Evolutionary conservation across 2,113 vertebrate genomes (phyloP), one percentile per base, ranked within the genome.

Genomic region (Xenotilapia caudafasciata): DNA sequence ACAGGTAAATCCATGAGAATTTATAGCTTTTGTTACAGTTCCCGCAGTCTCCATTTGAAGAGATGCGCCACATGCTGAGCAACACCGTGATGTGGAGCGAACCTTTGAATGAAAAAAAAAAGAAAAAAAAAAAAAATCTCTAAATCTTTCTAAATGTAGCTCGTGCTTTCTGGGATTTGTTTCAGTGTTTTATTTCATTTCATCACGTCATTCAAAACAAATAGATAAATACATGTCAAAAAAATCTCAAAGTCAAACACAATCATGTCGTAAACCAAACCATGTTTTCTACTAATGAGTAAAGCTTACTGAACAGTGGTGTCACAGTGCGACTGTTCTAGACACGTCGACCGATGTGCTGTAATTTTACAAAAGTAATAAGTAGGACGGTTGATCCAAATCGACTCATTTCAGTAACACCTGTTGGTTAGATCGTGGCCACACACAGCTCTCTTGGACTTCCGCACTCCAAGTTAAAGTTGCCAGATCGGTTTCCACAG

Each of bases 341-440:
- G 19, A 3, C 15, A n/a, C 33, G 15, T 77, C 9, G 21, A 82
- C 53, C 7, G 21, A 86, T 68, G 47, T 55, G 51, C 42, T 80
- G 62, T 9, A 47, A 75, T 33, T 56, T 19, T 42, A 55, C 53
- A 51, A 86, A 31, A 62, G 70, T 5, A 31, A 3, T 33, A 90
- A 90, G 84, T 92, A 87, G 91, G 82, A 4, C 86, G 88, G 28
- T 7, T 60, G 51, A 80, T 89, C 77, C 84, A 82, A 82, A 23
- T 7, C 88, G 88, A 89, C 82, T 91, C 35, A 91, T 89, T 88
- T 92, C 86, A 75, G 47, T 26, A 53, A 87, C 83, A 91, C 79
- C 84, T 92, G 42, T 56, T 84, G 85, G 58, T 91, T 85, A 79
- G 31, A 77, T 49, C 28, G 31, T 45, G 77, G 68, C 89, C 80